phyloP scores from a whole-genome alignment of 1,140 invertebrate genomes.

The Hetaerina americana region DNA sequence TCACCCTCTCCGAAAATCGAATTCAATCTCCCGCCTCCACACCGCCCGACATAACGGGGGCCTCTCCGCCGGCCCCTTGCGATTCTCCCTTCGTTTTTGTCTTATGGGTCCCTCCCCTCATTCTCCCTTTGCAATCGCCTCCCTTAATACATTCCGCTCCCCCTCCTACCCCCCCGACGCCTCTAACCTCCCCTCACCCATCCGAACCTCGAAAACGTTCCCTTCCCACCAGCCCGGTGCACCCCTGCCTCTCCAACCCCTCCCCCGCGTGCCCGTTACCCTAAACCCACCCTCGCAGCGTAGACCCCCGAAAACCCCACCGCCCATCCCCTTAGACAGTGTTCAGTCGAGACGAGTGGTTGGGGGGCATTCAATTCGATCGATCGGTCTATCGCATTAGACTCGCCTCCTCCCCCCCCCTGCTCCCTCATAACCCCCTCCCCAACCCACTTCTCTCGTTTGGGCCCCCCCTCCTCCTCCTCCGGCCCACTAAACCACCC shows the following conservation, averaged over 20 bases:
- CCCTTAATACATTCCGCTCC: neutral
- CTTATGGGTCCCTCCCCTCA: neutral
- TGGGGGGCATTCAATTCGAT: neutral
- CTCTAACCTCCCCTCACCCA: neutral
- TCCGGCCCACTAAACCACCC: slow-evolving; percentile 14
- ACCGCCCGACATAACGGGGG: too few relatives aligned
- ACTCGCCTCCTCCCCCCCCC: neutral
- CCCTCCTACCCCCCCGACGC: neutral
- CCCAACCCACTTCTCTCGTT: too few relatives aligned
- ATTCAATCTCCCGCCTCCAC: too few relatives aligned
- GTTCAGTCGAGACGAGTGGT: neutral
- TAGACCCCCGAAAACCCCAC: too few relatives aligned
- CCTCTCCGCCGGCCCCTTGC: too few relatives aligned
- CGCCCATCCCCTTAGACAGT: too few relatives aligned
- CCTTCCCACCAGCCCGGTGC: too few relatives aligned
- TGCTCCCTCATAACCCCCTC: slow-evolving; percentile 2
- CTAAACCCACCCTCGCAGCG: too few relatives aligned
- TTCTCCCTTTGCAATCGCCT: neutral
- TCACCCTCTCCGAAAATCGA: too few relatives aligned
- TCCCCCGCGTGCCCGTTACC: too few relatives aligned
- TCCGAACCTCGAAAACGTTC: too few relatives aligned
- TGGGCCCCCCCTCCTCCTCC: slow-evolving; percentile 8
- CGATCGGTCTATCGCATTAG: neutral
- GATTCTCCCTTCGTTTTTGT: neutral
- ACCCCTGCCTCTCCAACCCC: too few relatives aligned